Conservation (phyloP, 2,888 invertebrate genomes). For the Drosophila melanosoma region DNA sequence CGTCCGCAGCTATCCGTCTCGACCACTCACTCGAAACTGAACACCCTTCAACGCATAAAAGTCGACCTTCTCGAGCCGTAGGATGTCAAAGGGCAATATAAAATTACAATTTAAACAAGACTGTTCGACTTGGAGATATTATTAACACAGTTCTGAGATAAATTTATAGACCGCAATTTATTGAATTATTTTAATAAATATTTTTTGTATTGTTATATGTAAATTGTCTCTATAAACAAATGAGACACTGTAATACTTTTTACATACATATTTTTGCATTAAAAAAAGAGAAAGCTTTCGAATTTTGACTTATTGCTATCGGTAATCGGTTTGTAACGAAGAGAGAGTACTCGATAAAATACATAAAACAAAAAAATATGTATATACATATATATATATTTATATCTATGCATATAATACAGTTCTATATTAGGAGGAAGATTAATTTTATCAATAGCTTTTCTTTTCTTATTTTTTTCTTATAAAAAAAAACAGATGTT, state of each 20-base stretch:
- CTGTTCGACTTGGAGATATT: background rate
- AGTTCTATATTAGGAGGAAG: no score
- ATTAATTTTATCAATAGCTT: background rate
- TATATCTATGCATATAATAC: no score
- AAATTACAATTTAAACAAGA: background rate
- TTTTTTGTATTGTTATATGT: background rate
- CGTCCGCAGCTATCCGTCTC: background rate
- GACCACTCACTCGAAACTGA: conserved; percentile 11
- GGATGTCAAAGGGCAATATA: background rate
- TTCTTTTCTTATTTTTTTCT: no score
- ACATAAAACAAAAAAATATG: no score
- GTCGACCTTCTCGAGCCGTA: conserved; percentile 1
- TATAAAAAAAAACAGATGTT: background rate
- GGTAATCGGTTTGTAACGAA: background rate
- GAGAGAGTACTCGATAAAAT: background rate
- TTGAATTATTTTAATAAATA: background rate
- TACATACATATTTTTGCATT: background rate
- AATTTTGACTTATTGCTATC: background rate
- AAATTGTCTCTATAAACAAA: background rate
- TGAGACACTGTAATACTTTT: no score
- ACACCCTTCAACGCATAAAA: conserved; percentile 7
- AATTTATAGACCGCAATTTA: background rate
- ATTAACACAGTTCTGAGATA: background rate
- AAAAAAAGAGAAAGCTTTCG: no score
- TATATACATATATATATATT: no score